Evolutionary conservation across 1,140 invertebrate species (phyloP).

Genomic region (Diuraphis noxia): DNA sequence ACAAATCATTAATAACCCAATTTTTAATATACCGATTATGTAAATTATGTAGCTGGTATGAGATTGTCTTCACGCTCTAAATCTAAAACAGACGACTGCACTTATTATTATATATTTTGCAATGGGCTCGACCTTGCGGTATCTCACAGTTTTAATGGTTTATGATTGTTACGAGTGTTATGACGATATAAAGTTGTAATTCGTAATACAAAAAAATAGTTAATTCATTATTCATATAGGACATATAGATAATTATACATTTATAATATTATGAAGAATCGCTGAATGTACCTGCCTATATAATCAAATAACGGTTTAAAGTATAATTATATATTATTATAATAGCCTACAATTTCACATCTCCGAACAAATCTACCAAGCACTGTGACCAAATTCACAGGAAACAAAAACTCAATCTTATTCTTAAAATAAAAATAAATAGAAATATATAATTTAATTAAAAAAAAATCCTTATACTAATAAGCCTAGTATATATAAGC

Average conservation of each 20-base stretch:
- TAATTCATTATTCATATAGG: background rate
- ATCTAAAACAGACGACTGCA: background rate
- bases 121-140: background rate
- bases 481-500: too few relatives aligned
- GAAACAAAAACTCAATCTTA: too few relatives aligned
- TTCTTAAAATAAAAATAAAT: too few relatives aligned
- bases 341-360: background rate
- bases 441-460: too few relatives aligned
- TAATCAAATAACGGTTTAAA: background rate
- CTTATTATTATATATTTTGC: background rate
- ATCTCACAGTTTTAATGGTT: background rate
- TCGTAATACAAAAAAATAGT: background rate
- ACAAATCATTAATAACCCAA: background rate
- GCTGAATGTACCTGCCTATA: background rate
- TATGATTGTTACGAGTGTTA: background rate
- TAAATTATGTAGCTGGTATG: background rate
- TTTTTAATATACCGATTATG: conserved; percentile 1
- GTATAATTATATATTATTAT: background rate
- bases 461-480: too few relatives aligned
- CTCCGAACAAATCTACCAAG: too few relatives aligned
- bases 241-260: background rate
- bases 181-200: background rate
- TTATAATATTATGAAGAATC: background rate
- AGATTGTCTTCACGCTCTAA: background rate
- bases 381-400: too few relatives aligned